These are phyloP conservation scores for Tipula helvola DNA, from an alignment of 2,888 invertebrate genomes.

Conservation along the genomic window DNA sequence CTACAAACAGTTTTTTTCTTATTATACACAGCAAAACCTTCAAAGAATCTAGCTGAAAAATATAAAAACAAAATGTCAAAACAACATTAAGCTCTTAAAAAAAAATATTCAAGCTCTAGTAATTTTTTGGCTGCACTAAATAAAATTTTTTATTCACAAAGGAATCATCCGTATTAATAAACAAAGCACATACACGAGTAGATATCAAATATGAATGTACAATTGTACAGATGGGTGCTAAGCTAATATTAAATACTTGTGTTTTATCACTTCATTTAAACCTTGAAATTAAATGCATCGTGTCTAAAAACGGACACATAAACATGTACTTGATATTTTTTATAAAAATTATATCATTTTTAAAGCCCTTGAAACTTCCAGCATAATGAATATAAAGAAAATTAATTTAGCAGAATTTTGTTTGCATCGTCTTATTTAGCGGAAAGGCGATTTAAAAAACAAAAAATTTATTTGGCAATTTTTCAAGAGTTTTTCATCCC, in stretches of 20 bases:
- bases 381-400: background rate
- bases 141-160: background rate
- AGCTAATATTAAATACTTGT: too few relatives aligned
- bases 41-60: too few relatives aligned
- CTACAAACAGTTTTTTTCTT: too few relatives aligned
- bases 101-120: background rate
- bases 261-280: too few relatives aligned
- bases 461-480: background rate
- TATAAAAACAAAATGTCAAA: too few relatives aligned
- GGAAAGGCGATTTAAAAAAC: background rate
- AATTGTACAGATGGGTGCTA: too few relatives aligned
- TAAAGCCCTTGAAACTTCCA: background rate
- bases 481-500: background rate
- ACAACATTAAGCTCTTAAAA: background rate
- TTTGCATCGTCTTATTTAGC: background rate
- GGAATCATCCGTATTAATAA: background rate
- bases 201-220: background rate
- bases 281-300: too few relatives aligned
- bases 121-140: background rate
- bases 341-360: background rate
- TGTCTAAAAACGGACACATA: too few relatives aligned
- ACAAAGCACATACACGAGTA: background rate
- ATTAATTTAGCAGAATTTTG: background rate
- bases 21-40: too few relatives aligned
- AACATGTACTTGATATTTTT: background rate